Conservation (phyloP, 1,140 invertebrate genomes). For the Musca vetustissima region DNA sequence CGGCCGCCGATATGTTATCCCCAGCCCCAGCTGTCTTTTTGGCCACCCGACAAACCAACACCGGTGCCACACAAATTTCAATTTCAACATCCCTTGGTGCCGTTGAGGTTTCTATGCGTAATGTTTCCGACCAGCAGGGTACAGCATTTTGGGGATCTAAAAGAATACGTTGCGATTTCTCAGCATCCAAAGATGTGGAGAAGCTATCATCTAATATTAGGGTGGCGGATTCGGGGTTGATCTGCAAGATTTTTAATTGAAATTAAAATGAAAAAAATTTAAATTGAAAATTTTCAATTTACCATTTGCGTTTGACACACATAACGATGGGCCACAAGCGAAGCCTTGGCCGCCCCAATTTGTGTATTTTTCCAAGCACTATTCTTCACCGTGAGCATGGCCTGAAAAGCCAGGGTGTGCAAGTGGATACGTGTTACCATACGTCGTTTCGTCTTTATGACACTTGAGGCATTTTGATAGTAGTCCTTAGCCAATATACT, state of each 20-base stretch:
- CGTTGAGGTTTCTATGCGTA: constrained; percentile 46
- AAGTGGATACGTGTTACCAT: constrained; percentile 78
- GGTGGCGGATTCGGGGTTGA: constrained; percentile 70
- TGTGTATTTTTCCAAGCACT: constrained; percentile 76
- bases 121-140: constrained; percentile 77
- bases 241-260: too few species aligned
- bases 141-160: constrained; percentile 74
- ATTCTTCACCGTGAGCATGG: constrained; percentile 71
- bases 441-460: constrained; percentile 49
- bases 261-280: not conserved
- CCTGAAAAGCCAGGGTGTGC: constrained; percentile 86
- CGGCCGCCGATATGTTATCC: constrained; percentile 86
- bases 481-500: constrained; percentile 56
- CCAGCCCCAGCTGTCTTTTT: constrained; percentile 84
- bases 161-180: constrained; percentile 61
- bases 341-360: constrained; percentile 81
- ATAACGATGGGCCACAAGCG: constrained; percentile 80
- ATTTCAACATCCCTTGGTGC: constrained; percentile 54
- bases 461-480: constrained; percentile 25
- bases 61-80: constrained; percentile 81
- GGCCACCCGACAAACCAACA: constrained; percentile 80
- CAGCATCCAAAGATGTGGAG: constrained; percentile 61
- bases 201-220: constrained; percentile 86
- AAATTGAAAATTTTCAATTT: constrained; percentile 32
- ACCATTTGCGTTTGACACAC: constrained; percentile 76